Conservation (phyloP, 2,797 vertebrate species). For the Hydrocynus forskahlii region DNA sequence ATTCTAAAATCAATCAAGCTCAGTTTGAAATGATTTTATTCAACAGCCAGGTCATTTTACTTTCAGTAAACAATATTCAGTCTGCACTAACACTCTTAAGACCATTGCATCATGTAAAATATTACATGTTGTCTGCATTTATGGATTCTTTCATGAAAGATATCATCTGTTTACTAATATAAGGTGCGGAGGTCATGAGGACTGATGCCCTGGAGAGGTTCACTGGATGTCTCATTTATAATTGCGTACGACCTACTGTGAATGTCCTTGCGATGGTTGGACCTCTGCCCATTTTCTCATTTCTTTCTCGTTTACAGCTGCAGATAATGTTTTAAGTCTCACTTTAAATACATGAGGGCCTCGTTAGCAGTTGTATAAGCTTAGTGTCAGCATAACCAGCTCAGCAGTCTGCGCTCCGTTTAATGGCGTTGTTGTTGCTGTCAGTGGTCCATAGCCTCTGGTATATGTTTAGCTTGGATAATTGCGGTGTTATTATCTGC, state of each 20-base stretch:
- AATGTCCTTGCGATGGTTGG: neutral
- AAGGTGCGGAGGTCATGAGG: slow-evolving; percentile 28
- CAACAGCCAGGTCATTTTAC: neutral
- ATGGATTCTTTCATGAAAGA: too few relatives aligned
- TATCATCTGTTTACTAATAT: too few relatives aligned
- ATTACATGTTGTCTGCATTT: too few relatives aligned
- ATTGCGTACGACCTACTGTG: slow-evolving; percentile 16
- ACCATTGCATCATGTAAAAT: too few relatives aligned
- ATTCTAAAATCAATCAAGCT: neutral
- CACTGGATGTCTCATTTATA: slow-evolving; percentile 37
- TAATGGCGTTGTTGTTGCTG: slow-evolving; percentile 60
- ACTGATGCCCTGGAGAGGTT: slow-evolving; percentile 18
- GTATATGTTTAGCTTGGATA: slow-evolving; percentile 62
- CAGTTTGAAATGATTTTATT: neutral
- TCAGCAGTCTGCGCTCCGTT: slow-evolving; percentile 50
- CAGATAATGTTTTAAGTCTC: slow-evolving; percentile 43
- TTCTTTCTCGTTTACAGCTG: slow-evolving; percentile 32
- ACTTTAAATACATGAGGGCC: slow-evolving; percentile 45
- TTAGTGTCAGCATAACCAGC: slow-evolving; percentile 54
- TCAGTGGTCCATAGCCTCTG: slow-evolving; percentile 56
- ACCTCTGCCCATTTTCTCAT: slow-evolving; percentile 18
- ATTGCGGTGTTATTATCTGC: slow-evolving; percentile 63
- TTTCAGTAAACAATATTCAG: neutral
- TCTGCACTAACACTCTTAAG: too few relatives aligned
- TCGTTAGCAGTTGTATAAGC: slow-evolving; percentile 50